Base-by-base conservation (phyloP, 2,888 invertebrate genomes). In the Amphipyra tragopoginis region DNA sequence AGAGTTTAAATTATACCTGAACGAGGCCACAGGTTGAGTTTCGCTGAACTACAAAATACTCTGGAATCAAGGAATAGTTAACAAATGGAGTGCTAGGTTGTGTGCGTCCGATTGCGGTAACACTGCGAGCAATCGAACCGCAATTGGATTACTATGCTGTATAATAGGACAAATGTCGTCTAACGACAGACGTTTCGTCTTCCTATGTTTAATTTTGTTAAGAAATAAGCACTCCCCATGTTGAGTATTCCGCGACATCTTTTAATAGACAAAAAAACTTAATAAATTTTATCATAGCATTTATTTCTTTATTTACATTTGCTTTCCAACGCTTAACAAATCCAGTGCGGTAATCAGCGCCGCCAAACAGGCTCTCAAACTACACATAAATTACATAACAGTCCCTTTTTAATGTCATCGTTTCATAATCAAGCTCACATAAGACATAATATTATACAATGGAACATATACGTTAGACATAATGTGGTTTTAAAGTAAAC, bases 351-450 rank as follows among this genome's bases (percentile, higher is more conserved):
- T 64, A 11, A n/a, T 34, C n/a, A 44, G 44, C 43, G 52, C 52
- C 21, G 43, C 56, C 40, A 14, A 38, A 38, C 39, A 48, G 14
- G 29, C 21, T 11, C 43, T 43, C 56, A 54, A 45, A 45, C 59
- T 66, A 72, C 62, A 58, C 72, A 72, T 71, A 72, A 50, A 62
- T 71, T 62, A 72, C 55, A 43, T 53, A 72, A 72, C 73, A 72
- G 63, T 72, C 68, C 59, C 42, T 72, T 60, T 58, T 68, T 72
- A 72, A 72, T 72, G 72, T 72, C 72, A 72, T 67, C 47, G 59
- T 68, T 64, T 51, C 48, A 60, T 57, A 29, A 44, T 72, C 57
- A 61, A 66, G 61, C 72, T 66, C 70, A 61, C 72, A 52, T 33
- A 59, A 36, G 36, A 54, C 38, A 64, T 55, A 55, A 55, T 67